A percentile compares a stretch with the other conserved stretches of the same genome.
Evolutionary conservation across 37 sponge, comb jelly and placozoan species (phyloP).

Genomic region (Eunapius fragilis): DNA sequence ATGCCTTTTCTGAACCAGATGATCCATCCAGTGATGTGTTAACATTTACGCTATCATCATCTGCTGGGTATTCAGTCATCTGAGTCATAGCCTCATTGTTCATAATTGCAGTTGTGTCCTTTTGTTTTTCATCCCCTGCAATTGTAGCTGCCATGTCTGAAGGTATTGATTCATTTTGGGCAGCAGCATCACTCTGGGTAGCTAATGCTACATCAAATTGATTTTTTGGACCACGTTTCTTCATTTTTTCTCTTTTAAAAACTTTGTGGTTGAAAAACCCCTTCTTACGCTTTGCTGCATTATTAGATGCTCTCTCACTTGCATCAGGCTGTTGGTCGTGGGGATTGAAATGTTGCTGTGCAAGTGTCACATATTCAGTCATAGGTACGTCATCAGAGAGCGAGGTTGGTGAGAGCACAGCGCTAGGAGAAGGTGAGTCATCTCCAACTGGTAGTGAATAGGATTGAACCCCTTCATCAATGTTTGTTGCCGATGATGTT

Average conservation of each 20-base stretch:
- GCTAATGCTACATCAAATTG: background rate
- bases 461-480: background rate
- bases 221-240: background rate
- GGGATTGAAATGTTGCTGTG: background rate
- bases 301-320: background rate
- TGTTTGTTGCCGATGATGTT: constrained; percentile 14
- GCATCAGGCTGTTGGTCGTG: background rate
- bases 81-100: background rate
- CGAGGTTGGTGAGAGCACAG: background rate
- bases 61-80: background rate
- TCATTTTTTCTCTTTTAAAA: background rate
- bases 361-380: background rate
- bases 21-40: constrained; percentile 17
- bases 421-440: background rate
- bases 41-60: constrained; percentile 15
- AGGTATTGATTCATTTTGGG: background rate
- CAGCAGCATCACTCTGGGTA: background rate
- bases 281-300: background rate
- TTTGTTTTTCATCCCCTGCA: background rate
- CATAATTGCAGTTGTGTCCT: background rate
- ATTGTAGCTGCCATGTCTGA: background rate
- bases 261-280: background rate
- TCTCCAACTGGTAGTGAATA: background rate
- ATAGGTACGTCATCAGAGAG: background rate
- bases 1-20: constrained; percentile 11